These are phyloP conservation scores for Drosophila neonasuta DNA, from an alignment of 2,888 invertebrate genomes.

Conservation along the genomic window DNA sequence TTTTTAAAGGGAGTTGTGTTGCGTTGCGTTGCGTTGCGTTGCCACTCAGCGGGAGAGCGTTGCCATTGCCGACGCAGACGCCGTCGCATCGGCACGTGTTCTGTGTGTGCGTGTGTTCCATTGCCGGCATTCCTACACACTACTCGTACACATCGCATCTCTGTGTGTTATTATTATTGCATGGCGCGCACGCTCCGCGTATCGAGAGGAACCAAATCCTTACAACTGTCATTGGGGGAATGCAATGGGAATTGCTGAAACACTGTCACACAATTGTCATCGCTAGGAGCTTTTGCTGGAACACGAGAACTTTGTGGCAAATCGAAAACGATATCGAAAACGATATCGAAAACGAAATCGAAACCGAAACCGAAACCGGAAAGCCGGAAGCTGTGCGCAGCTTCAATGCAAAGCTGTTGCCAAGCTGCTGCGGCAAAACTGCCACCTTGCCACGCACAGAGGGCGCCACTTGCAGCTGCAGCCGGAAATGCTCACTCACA, in stretches of 20 bases:
- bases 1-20: slow-evolving; percentile 19
- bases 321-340: background rate
- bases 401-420: slow-evolving; percentile 50
- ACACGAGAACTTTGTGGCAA: slow-evolving; percentile 24
- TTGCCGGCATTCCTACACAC: slow-evolving; percentile 27
- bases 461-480: slow-evolving; percentile 31
- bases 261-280: slow-evolving; percentile 27
- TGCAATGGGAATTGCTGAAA: slow-evolving; percentile 31
- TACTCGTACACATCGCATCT: slow-evolving; percentile 21
- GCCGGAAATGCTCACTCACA: slow-evolving; percentile 23
- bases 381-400: slow-evolving; percentile 65
- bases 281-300: slow-evolving; percentile 44
- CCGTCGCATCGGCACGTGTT: slow-evolving; percentile 45
- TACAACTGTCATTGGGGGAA: slow-evolving; percentile 24
- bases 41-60: slow-evolving; percentile 42
- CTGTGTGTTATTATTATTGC: slow-evolving; percentile 45
- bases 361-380: background rate
- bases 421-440: background rate
- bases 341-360: background rate
- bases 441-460: slow-evolving; percentile 25
- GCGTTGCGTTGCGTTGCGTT: background rate
- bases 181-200: background rate
- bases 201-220: background rate
- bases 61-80: slow-evolving; percentile 54
- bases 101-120: slow-evolving; percentile 19